Percentiles rank a stretch among this genome's conserved stretches.
These are phyloP conservation scores for Sinopyrophorus schimmeli DNA, from an alignment of 2,888 invertebrate genomes.

Conservation along the genomic window DNA sequence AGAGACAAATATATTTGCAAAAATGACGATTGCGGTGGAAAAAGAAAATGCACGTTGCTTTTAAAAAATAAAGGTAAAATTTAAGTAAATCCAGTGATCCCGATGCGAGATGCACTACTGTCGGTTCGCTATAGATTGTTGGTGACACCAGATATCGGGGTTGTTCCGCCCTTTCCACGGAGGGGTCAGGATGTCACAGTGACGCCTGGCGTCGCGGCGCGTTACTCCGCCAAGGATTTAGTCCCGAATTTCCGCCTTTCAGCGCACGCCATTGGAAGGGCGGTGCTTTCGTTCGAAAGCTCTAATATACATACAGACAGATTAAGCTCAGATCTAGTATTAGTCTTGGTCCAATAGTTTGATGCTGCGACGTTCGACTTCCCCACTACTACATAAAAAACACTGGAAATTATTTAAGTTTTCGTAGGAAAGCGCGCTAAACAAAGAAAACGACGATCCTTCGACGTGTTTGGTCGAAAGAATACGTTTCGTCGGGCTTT, in stretches of 20 bases:
- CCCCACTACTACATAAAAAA: conserved; percentile 22
- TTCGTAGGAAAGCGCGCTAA: conserved; percentile 1
- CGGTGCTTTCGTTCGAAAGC: conserved; percentile 20
- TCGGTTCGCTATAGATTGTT: conserved; percentile 49
- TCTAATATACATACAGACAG: conserved; percentile 21
- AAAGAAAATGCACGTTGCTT: conserved; percentile 1
- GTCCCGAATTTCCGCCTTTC: conserved; percentile 31
- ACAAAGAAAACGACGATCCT: conserved; percentile 11
- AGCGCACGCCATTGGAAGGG: conserved; percentile 31
- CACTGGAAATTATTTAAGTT: conserved; percentile 17
- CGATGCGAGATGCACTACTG: conserved; percentile 45
- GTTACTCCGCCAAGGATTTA: conserved; percentile 35
- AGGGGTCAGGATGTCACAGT: conserved; percentile 37
- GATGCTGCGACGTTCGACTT: conserved; percentile 10
- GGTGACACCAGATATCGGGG: conserved; percentile 46
- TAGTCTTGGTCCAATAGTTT: conserved; percentile 27
- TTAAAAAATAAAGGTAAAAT: conserved; percentile 12
- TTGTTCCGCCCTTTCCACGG: conserved; percentile 45
- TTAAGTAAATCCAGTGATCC: conserved; percentile 19
- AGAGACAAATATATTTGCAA: not conserved
- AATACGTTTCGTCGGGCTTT: conserved; percentile 9
- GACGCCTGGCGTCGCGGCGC: conserved; percentile 27
- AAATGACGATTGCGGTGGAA: not conserved
- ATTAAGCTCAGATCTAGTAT: conserved; percentile 28
- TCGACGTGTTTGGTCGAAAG: not conserved